These are phyloP conservation scores for Oreotragus oreotragus DNA, from an alignment of 2,113 vertebrate species.

Conservation along the genomic window DNA sequence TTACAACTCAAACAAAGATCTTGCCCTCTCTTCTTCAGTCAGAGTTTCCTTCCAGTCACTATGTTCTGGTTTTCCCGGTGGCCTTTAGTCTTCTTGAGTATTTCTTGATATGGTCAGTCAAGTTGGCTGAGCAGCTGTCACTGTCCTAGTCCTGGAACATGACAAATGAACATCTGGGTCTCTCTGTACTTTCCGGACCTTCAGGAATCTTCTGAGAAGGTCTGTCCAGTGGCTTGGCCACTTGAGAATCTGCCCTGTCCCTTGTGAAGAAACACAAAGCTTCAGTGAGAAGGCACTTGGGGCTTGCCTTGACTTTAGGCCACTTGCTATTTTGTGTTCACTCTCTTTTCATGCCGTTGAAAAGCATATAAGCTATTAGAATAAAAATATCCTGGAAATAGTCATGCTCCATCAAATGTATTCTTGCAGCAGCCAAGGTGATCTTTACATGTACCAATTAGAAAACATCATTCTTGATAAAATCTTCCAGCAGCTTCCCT, in stretches of 20 bases:
- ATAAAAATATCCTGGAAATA: background rate
- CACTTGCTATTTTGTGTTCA: background rate
- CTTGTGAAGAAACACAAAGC: background rate
- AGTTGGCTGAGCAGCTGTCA: background rate
- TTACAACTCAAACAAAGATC: background rate
- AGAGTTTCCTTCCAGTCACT: background rate
- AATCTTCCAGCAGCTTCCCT: background rate
- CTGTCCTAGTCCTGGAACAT: background rate
- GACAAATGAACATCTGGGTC: background rate
- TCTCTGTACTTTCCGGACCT: background rate
- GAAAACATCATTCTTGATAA: background rate
- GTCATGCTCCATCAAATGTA: rapidly evolving
- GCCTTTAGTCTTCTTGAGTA: background rate
- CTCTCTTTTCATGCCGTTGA: background rate
- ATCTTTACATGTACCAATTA: background rate
- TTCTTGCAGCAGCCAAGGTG: background rate
- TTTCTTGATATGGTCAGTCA: background rate
- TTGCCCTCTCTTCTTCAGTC: background rate
- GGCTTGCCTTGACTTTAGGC: background rate
- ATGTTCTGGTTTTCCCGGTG: background rate
- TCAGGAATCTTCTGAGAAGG: background rate
- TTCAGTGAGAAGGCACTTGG: background rate
- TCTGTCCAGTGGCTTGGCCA: background rate
- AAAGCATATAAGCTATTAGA: background rate
- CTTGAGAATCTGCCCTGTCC: rapidly evolving